These are phyloP conservation scores for Neotoma lepida DNA, from an alignment of 2,113 vertebrate genomes.

Conservation along the genomic window DNA sequence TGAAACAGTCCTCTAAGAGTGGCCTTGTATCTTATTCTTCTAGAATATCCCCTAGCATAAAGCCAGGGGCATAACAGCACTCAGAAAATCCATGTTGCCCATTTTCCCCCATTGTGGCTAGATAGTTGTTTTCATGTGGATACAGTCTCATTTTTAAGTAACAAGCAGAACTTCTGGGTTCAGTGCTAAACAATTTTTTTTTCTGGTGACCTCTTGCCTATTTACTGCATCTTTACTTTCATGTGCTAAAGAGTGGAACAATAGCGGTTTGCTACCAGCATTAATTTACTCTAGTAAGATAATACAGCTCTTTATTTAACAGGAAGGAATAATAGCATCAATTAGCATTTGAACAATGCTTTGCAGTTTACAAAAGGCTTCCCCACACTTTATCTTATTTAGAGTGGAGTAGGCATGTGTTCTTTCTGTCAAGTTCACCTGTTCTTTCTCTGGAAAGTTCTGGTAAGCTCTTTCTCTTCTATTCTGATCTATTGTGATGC, in stretches of 20 bases:
- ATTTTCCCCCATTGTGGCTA: neutral
- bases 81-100: neutral
- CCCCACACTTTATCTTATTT: conserved; percentile 28
- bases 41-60: neutral
- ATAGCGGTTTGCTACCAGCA: conserved; percentile 21
- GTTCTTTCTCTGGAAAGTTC: neutral
- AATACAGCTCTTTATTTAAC: conserved; percentile 55
- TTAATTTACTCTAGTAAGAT: conserved; percentile 46
- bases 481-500: neutral
- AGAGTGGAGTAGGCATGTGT: neutral
- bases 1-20: neutral
- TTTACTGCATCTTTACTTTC: conserved; percentile 50
- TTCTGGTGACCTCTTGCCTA: conserved; percentile 53
- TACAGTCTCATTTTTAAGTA: neutral
- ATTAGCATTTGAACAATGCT: conserved; percentile 67
- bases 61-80: neutral
- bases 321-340: conserved; percentile 56
- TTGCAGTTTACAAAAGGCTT: conserved; percentile 61
- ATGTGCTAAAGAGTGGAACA: conserved; percentile 23
- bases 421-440: neutral
- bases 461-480: neutral
- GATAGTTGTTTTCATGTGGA: neutral
- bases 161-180: conserved; percentile 22
- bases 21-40: conserved; percentile 5
- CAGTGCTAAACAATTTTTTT: conserved; percentile 2